Evolutionary conservation across 2,888 invertebrate species (phyloP), one percentile per base, ranked within the genome.

Genomic region (Halictus quadricinctus): DNA sequence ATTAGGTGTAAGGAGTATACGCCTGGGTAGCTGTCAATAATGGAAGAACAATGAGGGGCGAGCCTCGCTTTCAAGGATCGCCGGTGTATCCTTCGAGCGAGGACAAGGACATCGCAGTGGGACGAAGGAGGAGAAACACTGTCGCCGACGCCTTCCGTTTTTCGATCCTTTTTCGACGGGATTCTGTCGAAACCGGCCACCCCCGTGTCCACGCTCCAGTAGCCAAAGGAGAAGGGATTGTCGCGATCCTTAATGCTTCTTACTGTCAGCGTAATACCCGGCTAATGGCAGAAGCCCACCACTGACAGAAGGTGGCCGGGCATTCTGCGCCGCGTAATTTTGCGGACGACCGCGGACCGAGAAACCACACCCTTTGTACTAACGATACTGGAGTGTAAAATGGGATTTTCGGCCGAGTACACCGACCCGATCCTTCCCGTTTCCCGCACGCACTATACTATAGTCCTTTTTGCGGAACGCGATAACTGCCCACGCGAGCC

Each of bases 1-100:
- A 94, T 94, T 94, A 93, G 91, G 90, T 92, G 93, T 92, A 92
- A 92, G 92, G 90, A 92, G 89, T 92, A 91, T 88, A 93, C 92
- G 94, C 92, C 90, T 90, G 91, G 92, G 81, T 92, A 89, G 89
- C 88, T 87, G 88, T 84, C 88, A 92, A 94, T 94, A 92, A 94
- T 91, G 90, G 91, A 92, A 93, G 94, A 94, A 94, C 94, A 94
- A 94, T 93, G 90, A 78, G 69, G 36, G 85, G 82, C 74, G 25
- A 78, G 64, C 76, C 80, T 76, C 48, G 88, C 81, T 83, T 88
- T 76, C 81, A 88, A 87, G 91, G 90, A 90, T 89, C 66, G 72
- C 77, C 88, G 54, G 54, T 54, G 89, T 92, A 91, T 89, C 84
- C 85, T 87, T 18, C 88, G 88, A 85, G 29, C 48, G 50, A 48